Percentiles rank a stretch among this genome's conserved stretches.
phyloP scores from a whole-genome alignment of 2,113 vertebrate genomes.

The Bungarus multicinctus region DNA sequence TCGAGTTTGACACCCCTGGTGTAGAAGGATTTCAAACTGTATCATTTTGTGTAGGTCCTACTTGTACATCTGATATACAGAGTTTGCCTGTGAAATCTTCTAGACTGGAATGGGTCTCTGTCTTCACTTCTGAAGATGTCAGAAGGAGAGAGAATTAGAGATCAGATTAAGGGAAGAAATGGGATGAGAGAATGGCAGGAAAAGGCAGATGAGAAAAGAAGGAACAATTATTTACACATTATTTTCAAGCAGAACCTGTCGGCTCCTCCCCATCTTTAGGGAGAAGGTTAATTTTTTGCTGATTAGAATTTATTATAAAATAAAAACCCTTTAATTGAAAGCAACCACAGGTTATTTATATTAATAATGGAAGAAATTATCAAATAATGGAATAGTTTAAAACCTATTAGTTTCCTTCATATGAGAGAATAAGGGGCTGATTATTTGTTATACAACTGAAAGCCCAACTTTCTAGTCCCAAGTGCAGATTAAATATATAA shows the following conservation, averaged over 20 bases:
- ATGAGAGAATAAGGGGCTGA: slow-evolving; percentile 56
- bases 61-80: neutral
- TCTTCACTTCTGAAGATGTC: neutral
- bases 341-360: slow-evolving; percentile 62
- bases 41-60: neutral
- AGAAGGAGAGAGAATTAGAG: neutral
- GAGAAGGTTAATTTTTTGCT: slow-evolving; percentile 18
- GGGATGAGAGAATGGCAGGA: neutral
- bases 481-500: slow-evolving; percentile 63
- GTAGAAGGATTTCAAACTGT: neutral
- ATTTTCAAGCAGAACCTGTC: slow-evolving; percentile 17
- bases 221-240: neutral
- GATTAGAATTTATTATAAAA: slow-evolving; percentile 69
- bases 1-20: no score
- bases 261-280: slow-evolving; percentile 40
- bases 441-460: slow-evolving; percentile 45
- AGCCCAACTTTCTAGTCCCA: slow-evolving; percentile 33
- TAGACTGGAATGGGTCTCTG: neutral
- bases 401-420: slow-evolving; percentile 64
- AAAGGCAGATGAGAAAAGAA: slow-evolving; percentile 22
- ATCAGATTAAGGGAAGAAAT: neutral
- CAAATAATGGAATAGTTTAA: slow-evolving; percentile 59
- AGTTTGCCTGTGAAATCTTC: neutral
- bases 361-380: slow-evolving; percentile 67
- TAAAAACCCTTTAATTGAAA: slow-evolving; percentile 70